A percentile compares a stretch with the other conserved stretches of the same genome.
Conservation (phyloP, 64 coral and sea anemone genomes). For the Montipora capricornis region DNA sequence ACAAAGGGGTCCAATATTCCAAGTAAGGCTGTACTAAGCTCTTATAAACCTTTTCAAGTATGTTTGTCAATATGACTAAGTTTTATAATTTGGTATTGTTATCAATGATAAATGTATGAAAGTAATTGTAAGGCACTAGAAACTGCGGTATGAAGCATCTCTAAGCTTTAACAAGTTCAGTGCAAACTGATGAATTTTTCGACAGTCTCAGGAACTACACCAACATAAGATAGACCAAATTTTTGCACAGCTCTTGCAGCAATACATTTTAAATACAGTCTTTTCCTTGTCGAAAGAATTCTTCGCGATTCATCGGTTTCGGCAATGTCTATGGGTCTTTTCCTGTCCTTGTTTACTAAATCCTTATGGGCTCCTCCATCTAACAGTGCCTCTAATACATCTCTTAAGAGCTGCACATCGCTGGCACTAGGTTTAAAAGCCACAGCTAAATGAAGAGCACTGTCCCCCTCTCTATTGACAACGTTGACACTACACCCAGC, state of each 20-base stretch:
- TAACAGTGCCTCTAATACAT: constrained; percentile 34
- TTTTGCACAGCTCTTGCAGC: neutral
- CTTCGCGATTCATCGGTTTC: constrained; percentile 26
- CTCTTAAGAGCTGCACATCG: constrained; percentile 4
- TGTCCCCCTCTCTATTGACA: constrained; percentile 49
- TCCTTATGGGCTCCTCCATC: constrained; percentile 53
- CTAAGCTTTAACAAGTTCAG: neutral
- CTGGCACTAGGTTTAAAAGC: neutral
- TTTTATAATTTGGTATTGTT: too few relatives aligned
- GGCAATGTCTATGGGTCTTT: constrained; percentile 47
- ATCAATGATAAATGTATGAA: too few relatives aligned
- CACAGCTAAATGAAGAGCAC: constrained; percentile 36
- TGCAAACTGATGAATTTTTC: constrained; percentile 61
- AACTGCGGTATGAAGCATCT: too few relatives aligned
- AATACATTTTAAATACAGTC: constrained; percentile 47
- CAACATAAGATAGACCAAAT: constrained; percentile 43
- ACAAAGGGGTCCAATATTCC: too few relatives aligned
- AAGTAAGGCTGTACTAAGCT: too few relatives aligned
- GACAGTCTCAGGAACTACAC: constrained; percentile 56
- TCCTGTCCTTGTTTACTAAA: constrained; percentile 22
- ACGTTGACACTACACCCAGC: constrained; percentile 46
- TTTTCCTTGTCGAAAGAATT: constrained; percentile 51
- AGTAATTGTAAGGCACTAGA: too few relatives aligned
- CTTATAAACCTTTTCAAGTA: too few relatives aligned
- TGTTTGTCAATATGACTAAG: too few relatives aligned